phyloP scores from a whole-genome alignment of 1,140 invertebrate genomes.

The Harlomillsia oculata region DNA sequence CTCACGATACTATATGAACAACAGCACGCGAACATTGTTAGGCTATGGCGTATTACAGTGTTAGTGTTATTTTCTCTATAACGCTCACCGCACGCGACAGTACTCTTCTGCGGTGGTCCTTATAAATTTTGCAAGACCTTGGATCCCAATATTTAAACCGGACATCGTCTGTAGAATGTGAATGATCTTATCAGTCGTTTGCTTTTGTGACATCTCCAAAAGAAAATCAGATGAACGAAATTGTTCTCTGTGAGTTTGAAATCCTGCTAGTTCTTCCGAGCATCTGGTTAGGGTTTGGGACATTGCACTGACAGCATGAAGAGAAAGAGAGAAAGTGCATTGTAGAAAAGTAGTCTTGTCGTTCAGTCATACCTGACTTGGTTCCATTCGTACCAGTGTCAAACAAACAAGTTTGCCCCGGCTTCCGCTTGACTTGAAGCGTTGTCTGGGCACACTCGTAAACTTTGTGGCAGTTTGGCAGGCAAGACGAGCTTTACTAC shows the following conservation, averaged over 20 bases:
- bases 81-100: background rate
- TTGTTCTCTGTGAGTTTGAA: no score
- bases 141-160: no score
- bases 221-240: no score
- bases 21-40: no score
- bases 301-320: background rate
- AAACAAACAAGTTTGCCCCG: slow-evolving; percentile 9
- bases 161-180: no score
- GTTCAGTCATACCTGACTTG: background rate
- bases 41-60: no score
- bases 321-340: background rate
- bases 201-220: no score
- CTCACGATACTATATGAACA: background rate
- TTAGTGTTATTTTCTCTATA: no score
- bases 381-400: slow-evolving; percentile 2
- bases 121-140: slow-evolving; percentile 6
- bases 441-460: slow-evolving; percentile 9
- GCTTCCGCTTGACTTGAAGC: slow-evolving; percentile 1
- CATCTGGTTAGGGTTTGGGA: background rate
- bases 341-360: background rate
- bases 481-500: background rate
- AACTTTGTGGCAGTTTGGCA: slow-evolving; percentile 16
- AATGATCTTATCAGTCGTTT: no score
- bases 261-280: background rate
- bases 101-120: slow-evolving; percentile 3